phyloP scores from a whole-genome alignment of 2,113 vertebrate species.

The Glaucidium brasilianum region DNA sequence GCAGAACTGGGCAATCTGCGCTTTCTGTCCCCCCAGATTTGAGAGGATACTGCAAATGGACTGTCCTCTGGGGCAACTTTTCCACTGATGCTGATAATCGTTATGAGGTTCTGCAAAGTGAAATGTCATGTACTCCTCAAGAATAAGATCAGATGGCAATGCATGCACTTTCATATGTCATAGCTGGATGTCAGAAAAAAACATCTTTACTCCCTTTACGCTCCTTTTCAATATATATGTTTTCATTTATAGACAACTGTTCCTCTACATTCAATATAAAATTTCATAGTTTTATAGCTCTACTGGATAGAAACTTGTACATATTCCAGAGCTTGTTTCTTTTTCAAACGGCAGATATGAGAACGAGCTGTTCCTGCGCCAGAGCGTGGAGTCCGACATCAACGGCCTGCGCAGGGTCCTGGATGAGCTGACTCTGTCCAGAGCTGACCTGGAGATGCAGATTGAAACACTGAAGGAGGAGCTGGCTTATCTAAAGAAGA shows the following conservation, averaged over 20 bases:
- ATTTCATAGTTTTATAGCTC: neutral
- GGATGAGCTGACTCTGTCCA: conserved; percentile 77
- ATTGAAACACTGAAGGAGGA: conserved; percentile 89
- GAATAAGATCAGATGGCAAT: neutral
- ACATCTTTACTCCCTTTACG: neutral
- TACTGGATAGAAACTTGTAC: accelerated
- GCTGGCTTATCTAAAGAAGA: conserved; percentile 93
- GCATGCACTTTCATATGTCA: neutral
- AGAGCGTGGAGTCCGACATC: conserved; percentile 75
- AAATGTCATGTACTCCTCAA: neutral
- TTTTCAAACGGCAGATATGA: conserved; percentile 66
- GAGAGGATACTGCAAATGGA: neutral
- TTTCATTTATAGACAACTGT: neutral
- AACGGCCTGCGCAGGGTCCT: conserved; percentile 75
- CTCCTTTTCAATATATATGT: neutral
- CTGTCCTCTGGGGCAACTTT: neutral
- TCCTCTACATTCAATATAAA: neutral
- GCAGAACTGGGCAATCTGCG: neutral
- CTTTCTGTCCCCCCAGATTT: neutral
- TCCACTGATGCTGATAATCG: neutral
- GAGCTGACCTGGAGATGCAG: conserved; percentile 76
- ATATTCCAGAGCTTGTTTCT: neutral
- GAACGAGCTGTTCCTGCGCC: conserved; percentile 73
- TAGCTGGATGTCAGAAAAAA: neutral
- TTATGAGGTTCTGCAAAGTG: neutral